Base-by-base conservation (phyloP, 2,797 vertebrate genomes). In the Astyanax mexicanus region DNA sequence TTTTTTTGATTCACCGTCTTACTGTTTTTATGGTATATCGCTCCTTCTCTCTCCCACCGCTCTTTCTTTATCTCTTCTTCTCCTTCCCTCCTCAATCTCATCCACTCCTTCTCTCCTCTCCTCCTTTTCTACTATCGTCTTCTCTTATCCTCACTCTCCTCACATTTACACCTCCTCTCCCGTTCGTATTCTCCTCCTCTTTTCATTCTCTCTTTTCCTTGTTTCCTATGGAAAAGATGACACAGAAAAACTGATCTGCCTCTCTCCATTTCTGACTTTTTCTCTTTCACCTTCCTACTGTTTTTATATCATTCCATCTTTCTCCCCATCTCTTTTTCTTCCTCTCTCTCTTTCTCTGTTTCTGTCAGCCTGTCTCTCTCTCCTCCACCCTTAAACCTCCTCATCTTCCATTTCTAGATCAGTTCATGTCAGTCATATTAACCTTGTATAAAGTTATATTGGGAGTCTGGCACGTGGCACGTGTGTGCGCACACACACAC, bases 371-470 rank as follows among this genome's bases (percentile, higher is more conserved):
- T 69, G 69, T 32, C 32, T 35, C 38, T 70, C 19, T 75, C 42
- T 60, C 83, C 82, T 74, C 84, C 84, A 78, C 80, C 72, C 51
- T 38, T 49, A 82, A 79, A 69, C 60, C 74, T 74, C 70, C 54
- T 77, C 69, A 77, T 77, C 65, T 75, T 80, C 76, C 75, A 79
- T 80, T 80, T 80, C 77, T 83, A 83, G 68, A 75, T 78, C 65
- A 66, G 62, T 64, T 69, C 45, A 40, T 77, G 75, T 83, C 75
- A 80, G 67, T 77, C 81, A 78, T 72, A n/a, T 74, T 83, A 80
- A 80, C 75, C 81, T 78, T 75, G 81, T 69, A 69, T 64, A 69
- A 77, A 83, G 72, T 75, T 83, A 80, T 64, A 83, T 74, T 78
- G 42, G 61, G 72, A 83, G 57, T 77, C 42, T 32, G 35, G 66